Conservation (phyloP, 1,140 invertebrate species). For the Aphelenchoides fujianensis region DNA sequence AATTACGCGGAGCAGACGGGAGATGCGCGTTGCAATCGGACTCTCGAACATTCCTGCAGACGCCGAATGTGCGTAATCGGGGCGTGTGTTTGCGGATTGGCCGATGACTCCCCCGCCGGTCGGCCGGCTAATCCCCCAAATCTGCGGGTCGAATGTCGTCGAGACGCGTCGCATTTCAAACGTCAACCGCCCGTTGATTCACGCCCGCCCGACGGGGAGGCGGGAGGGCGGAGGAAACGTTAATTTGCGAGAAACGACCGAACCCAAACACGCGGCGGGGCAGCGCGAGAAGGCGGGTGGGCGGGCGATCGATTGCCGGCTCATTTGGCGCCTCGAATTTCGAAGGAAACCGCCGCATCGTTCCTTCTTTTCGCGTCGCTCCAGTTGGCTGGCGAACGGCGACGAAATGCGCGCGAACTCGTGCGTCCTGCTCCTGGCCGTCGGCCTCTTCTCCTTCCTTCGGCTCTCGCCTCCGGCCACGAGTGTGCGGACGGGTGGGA, state of each 20-base stretch:
- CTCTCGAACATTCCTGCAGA: not conserved
- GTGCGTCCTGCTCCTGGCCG: no score
- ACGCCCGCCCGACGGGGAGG: not conserved
- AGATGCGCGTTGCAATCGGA: not conserved
- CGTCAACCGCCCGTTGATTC: not conserved
- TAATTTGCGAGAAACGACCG: not conserved
- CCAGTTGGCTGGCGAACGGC: no score
- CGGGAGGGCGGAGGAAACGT: conserved; percentile 4
- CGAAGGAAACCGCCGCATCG: not conserved
- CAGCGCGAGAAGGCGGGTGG: no score
- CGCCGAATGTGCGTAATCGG: not conserved
- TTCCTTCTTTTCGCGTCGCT: not conserved
- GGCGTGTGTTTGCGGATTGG: not conserved
- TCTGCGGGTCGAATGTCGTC: not conserved
- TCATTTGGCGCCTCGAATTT: not conserved
- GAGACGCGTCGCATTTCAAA: not conserved
- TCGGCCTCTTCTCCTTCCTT: not conserved
- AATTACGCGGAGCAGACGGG: conserved; percentile 1
- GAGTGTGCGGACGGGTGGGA: conserved; percentile 37
- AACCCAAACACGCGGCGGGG: not conserved
- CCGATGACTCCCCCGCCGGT: not conserved
- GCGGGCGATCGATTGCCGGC: not conserved
- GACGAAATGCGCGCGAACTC: no score
- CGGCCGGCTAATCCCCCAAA: not conserved
- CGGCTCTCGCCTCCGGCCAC: not conserved